phyloP scores from a whole-genome alignment of 64 coral and sea anemone species.

The Hydrozoanthus tunicans region DNA sequence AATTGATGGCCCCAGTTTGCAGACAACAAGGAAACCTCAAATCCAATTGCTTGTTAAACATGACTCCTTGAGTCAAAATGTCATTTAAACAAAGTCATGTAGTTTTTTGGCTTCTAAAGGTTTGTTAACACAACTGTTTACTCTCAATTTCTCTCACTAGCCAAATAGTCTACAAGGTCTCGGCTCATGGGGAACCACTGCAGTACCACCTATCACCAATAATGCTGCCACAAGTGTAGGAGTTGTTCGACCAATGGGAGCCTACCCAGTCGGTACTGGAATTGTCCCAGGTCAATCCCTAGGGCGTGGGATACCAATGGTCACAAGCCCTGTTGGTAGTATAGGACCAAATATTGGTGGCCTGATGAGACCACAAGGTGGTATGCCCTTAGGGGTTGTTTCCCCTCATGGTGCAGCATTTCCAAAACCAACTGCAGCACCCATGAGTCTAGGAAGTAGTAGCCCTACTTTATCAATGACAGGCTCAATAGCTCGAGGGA shows the following conservation, averaged over 20 bases:
- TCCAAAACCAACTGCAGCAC: conserved; percentile 45
- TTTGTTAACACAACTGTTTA: neutral
- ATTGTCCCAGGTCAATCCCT: neutral
- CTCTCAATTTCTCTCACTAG: neutral
- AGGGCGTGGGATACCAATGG: conserved; percentile 25
- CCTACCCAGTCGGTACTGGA: conserved; percentile 3
- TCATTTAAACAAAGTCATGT: neutral
- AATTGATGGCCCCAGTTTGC: too few species aligned
- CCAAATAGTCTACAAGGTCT: conserved; percentile 33
- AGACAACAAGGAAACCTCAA: neutral
- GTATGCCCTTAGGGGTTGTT: conserved; percentile 43
- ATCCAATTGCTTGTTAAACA: too few species aligned
- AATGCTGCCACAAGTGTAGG: conserved; percentile 50
- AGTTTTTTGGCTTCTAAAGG: neutral
- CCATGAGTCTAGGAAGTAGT: conserved; percentile 49
- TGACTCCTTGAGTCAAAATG: too few species aligned
- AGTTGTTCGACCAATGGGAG: conserved; percentile 60
- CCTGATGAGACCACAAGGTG: conserved; percentile 42
- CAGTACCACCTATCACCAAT: conserved; percentile 9
- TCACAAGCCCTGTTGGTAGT: conserved; percentile 18
- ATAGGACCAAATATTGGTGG: conserved; percentile 47
- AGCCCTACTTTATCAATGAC: conserved; percentile 59
- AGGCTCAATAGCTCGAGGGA: conserved; percentile 50
- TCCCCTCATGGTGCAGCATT: conserved; percentile 10
- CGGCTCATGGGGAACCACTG: conserved; percentile 39